Evolutionary conservation across 2,888 invertebrate genomes (phyloP).

Genomic region (Autographa gamma): DNA sequence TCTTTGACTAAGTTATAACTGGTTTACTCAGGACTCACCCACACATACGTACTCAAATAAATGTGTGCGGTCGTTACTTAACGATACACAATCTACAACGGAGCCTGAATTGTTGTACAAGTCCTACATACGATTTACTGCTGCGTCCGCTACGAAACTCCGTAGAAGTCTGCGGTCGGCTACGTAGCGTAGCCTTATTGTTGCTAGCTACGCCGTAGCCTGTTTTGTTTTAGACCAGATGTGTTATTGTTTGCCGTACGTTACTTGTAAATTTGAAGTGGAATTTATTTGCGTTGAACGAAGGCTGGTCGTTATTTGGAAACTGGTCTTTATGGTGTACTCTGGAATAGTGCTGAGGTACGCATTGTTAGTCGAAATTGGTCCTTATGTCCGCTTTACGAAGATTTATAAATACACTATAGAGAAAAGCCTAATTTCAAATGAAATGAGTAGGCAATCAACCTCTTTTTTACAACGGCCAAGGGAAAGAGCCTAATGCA

Average conservation of each 20-base stretch:
- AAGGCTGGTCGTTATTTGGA: conserved; percentile 11
- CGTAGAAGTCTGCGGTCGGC: conserved; percentile 64
- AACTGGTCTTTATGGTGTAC: conserved; percentile 24
- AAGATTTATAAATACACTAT: neutral
- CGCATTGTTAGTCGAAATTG: neutral
- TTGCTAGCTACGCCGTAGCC: conserved; percentile 55
- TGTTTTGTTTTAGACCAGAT: conserved; percentile 52
- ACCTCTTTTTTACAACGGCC: neutral
- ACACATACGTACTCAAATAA: conserved; percentile 44
- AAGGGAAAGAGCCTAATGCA: neutral
- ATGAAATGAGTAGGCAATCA: neutral
- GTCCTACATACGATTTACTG: conserved; percentile 67
- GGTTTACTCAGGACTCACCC: conserved; percentile 39
- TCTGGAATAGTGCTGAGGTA: neutral
- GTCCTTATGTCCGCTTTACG: neutral
- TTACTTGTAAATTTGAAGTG: conserved; percentile 42
- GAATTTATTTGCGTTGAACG: conserved; percentile 32
- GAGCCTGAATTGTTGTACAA: conserved; percentile 65
- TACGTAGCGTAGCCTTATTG: conserved; percentile 66
- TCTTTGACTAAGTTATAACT: conserved; percentile 51
- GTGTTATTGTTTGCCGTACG: conserved; percentile 50
- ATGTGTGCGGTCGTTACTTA: conserved; percentile 62
- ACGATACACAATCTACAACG: conserved; percentile 66
- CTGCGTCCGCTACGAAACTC: conserved; percentile 70
- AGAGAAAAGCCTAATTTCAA: neutral